Base-by-base conservation (phyloP, 1,140 invertebrate genomes). In the Pachyrhynchus sulphureomaculatus region DNA sequence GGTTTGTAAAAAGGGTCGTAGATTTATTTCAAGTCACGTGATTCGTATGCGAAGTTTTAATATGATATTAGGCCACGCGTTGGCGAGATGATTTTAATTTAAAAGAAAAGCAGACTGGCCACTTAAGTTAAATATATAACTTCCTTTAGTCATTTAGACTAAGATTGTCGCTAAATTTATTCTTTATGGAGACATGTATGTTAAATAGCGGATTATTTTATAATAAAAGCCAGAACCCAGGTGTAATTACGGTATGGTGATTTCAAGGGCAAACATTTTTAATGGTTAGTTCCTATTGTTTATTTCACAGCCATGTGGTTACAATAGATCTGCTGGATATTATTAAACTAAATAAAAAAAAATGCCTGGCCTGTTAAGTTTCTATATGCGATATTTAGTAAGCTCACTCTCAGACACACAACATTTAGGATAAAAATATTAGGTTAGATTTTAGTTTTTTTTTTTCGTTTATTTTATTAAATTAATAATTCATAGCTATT, bases 81-180 rank as follows among this genome's bases (percentile, higher is more conserved):
- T 23, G 17, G 39, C 6, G 32, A 32, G 29, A 51, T 59, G 57
- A 51, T 49, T 10, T 13, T 44, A 51, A 59, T 59, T 59, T 52
- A 52, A 47, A 42, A 54, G 37, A 62, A 54, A 53, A 37, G 51
- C 36, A 41, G 47, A 41, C 33, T 39, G 8, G 48, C 41, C 59
- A 62, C 59, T 62, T 62, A 62, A 62, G 51, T 15, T 62, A 45
- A 62, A 62, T 62, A 34, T 54, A 44, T 36, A 47, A 60, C 52
- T 60, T 51, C 57, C 59, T 51, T 15, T 23, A 41, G 6, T 44
- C 24, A 44, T 59, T 51, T 45, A 51, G 34, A 21, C 12, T 15
- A 44, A 49, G 45, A 49, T 21, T 48, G 17, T 58, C 8, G 42
- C 42, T 41, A 59, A 52, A 26, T 33, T 36, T 49, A 29, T 42